Percentiles rank a stretch among this genome's conserved stretches.
phyloP scores from a whole-genome alignment of 2,113 vertebrate species.

The Pungitius pungitius region DNA sequence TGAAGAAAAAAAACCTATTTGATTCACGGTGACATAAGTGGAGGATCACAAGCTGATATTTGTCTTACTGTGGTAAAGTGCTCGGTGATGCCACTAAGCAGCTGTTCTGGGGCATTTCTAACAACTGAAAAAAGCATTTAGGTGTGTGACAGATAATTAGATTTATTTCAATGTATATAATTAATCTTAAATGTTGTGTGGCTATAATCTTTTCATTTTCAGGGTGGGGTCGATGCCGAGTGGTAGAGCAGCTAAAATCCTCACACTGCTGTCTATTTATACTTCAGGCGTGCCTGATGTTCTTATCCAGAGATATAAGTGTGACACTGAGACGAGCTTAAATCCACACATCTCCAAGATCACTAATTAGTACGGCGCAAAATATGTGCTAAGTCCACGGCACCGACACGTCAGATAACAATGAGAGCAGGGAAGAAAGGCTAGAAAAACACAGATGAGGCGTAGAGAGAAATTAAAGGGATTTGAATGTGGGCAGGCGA shows the following conservation, averaged over 20 bases:
- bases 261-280: constrained; percentile 9
- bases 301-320: constrained; percentile 4
- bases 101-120: constrained; percentile 16
- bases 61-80: neutral
- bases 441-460: neutral
- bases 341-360: constrained; percentile 26
- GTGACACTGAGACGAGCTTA: constrained; percentile 11
- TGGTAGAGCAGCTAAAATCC: constrained; percentile 29
- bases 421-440: neutral
- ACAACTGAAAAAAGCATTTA: constrained; percentile 6
- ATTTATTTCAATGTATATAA: constrained; percentile 20
- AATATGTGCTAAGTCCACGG: neutral
- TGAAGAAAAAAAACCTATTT: neutral
- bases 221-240: constrained; percentile 1
- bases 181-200: constrained; percentile 14
- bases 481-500: constrained; percentile 1
- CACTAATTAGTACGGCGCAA: constrained; percentile 26
- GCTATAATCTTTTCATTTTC: constrained; percentile 33
- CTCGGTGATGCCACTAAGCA: constrained; percentile 5
- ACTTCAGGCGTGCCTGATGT: neutral
- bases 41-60: neutral
- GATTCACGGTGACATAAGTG: constrained; percentile 1
- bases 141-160: constrained; percentile 34
- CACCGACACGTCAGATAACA: neutral
- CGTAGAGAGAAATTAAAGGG: constrained; percentile 2